Conservation (phyloP, 64 coral and sea anemone species). For the Pocillopora verrucosa region DNA sequence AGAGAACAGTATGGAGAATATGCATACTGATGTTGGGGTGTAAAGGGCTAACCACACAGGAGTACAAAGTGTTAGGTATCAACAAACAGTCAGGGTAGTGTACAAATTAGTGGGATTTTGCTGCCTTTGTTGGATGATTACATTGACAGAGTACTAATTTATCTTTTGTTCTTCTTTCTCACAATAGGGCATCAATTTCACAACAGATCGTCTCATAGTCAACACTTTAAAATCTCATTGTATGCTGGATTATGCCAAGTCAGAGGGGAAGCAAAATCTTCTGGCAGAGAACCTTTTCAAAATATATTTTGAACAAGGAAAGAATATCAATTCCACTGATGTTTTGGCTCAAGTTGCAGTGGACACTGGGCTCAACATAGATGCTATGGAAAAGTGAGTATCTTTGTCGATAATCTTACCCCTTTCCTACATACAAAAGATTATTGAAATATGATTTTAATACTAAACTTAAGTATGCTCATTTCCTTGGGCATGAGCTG, state of each 20-base stretch:
- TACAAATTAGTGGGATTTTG: too few species aligned
- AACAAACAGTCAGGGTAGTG: too few species aligned
- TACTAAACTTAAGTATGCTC: too few species aligned
- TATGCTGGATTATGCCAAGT: conserved; percentile 86
- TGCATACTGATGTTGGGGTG: too few species aligned
- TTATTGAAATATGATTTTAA: too few species aligned
- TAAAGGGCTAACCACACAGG: too few species aligned
- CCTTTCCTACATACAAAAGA: too few species aligned
- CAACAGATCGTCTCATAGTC: conserved; percentile 56
- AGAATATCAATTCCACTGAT: conserved; percentile 64
- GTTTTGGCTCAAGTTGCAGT: conserved; percentile 64
- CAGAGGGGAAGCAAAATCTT: conserved; percentile 67
- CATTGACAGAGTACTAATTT: background rate
- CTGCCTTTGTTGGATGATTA: too few species aligned
- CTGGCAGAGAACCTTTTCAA: conserved; percentile 78
- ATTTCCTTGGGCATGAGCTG: too few species aligned
- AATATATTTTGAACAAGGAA: conserved; percentile 75
- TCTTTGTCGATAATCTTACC: too few species aligned
- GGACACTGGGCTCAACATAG: conserved; percentile 63
- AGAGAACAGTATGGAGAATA: too few species aligned
- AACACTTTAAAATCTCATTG: conserved; percentile 97
- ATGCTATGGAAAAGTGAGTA: conserved; percentile 22
- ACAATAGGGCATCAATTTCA: conserved; percentile 79
- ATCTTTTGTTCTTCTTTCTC: background rate
- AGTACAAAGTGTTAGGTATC: too few species aligned